Evolutionary conservation across 2,113 vertebrate genomes (phyloP), one percentile per base, ranked within the genome.

Genomic region (Rhabdornis inornatus): DNA sequence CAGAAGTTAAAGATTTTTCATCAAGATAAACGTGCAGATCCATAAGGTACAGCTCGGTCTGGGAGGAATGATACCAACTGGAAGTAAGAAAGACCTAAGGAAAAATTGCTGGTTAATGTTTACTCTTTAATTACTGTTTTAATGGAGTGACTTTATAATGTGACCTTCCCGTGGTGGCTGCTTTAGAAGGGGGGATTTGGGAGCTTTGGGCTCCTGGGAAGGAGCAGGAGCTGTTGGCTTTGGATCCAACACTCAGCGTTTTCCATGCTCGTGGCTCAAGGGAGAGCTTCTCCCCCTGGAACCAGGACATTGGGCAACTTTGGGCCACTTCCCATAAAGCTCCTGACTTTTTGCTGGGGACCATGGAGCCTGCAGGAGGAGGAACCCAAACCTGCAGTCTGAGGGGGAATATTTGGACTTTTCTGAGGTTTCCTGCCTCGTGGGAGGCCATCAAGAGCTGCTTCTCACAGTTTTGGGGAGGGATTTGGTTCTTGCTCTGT

Each of bases 71-170:
- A 91, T 82, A 92, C 81, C 80, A 37, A 79, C 82, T 97, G 94
- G 95, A 84, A 97, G 93, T 76, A 95, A 90, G 95, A 97, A 97
- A 97, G 97, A 97, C 97, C 96, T 97, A 92, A 97, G 97, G 97
- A 98, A 95, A 97, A 97, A 97, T 78, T 92, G 75, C 80, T 52
- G 96, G 98, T 98, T 98, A 98, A 98, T 98, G 93, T 98, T 98
- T 98, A 98, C 72, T 96, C 87, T 95, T 97, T 96, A 92, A 97
- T 96, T 80, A 89, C 90, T 96, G 83, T 91, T 97, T 96, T 96
- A 96, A 98, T 98, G 42, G 76, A 97, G 94, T 89, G 92, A 50
- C 96, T 97, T 96, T 96, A 56, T 91, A 93, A 25, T 70, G 19
- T 97, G 95, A 97, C 97, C 97, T 98, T 97, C 97, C 77, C 64